phyloP scores from a whole-genome alignment of 2,888 invertebrate genomes.

The Heliconius hortense region DNA sequence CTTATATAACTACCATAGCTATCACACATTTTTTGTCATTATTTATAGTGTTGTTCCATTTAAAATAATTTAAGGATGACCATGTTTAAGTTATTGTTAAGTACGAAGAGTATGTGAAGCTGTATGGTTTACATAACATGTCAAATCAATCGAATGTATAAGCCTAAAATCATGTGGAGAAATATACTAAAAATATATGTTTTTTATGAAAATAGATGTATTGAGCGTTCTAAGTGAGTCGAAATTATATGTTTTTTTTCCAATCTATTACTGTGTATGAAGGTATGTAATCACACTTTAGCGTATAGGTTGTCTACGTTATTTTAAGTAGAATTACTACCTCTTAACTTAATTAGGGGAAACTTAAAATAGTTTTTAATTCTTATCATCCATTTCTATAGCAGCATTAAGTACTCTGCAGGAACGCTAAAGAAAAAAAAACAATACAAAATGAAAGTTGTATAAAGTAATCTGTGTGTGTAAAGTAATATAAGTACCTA shows the following conservation, averaged over 20 bases:
- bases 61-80: neutral
- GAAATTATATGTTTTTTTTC: neutral
- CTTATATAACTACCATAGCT: neutral
- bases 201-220: neutral
- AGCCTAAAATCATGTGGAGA: neutral
- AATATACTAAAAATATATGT: neutral
- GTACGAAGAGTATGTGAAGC: neutral
- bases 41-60: neutral
- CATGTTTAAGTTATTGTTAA: neutral
- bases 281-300: neutral
- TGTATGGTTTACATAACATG: neutral
- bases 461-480: neutral
- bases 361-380: conserved; percentile 42
- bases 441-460: conserved; percentile 30
- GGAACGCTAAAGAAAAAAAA: conserved; percentile 62
- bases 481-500: neutral
- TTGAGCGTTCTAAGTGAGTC: neutral
- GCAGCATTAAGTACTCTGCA: conserved; percentile 60
- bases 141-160: neutral
- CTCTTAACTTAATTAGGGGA: conserved; percentile 50
- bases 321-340: conserved; percentile 29
- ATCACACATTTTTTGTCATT: neutral
- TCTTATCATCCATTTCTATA: conserved; percentile 57
- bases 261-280: neutral
- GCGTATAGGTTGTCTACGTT: conserved; percentile 8